A percentile compares a stretch with the other conserved stretches of the same genome.
These are phyloP conservation scores for Amiota minor DNA, from an alignment of 2,888 invertebrate genomes.

Conservation along the genomic window DNA sequence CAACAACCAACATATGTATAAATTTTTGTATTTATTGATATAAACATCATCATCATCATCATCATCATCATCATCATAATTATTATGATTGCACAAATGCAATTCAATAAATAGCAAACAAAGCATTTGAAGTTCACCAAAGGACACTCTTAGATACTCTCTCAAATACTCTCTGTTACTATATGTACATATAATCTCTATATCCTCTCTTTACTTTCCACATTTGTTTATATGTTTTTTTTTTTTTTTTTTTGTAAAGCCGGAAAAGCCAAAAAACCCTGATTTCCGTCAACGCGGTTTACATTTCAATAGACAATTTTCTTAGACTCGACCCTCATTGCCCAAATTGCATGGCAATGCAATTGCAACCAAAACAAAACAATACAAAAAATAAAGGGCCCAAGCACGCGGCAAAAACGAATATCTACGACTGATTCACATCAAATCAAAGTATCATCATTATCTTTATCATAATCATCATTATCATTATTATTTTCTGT, in stretches of 20 bases:
- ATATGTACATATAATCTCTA: too few species aligned
- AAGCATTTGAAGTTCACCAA: conserved; percentile 34
- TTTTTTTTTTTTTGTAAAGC: conserved; percentile 48
- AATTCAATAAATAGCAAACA: conserved; percentile 51
- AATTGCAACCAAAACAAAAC: neutral
- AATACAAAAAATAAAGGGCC: conserved; percentile 1
- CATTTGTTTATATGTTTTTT: conserved; percentile 42
- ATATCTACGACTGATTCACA: conserved; percentile 38
- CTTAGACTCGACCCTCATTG: conserved; percentile 45
- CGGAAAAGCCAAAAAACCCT: conserved; percentile 66
- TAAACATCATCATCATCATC: too few species aligned
- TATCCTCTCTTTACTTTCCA: neutral
- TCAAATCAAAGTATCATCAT: conserved; percentile 10
- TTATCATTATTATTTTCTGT: conserved; percentile 48
- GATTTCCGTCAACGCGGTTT: conserved; percentile 61
- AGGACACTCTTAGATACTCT: neutral
- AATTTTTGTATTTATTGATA: neutral
- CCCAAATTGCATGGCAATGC: conserved; percentile 6
- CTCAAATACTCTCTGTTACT: too few species aligned
- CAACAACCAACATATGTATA: conserved; percentile 49
- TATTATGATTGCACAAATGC: conserved; percentile 59
- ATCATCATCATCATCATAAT: conserved; percentile 47
- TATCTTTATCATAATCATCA: neutral
- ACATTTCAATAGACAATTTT: conserved; percentile 66
- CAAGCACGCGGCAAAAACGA: conserved; percentile 38